These are phyloP conservation scores for Timandra comae DNA, from an alignment of 2,888 invertebrate genomes.

Conservation along the genomic window DNA sequence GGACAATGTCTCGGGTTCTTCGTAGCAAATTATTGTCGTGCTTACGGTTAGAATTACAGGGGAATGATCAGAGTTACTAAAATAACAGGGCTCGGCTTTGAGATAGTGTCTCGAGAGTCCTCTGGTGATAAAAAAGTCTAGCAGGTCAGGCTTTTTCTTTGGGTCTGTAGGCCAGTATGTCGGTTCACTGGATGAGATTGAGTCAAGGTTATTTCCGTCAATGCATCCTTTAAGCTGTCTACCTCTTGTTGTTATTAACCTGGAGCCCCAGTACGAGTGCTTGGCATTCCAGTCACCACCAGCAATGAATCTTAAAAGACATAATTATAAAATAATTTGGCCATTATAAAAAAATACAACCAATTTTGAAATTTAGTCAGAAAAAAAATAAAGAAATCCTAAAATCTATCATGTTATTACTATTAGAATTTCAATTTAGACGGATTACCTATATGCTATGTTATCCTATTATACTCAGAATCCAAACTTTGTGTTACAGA, in stretches of 20 bases:
- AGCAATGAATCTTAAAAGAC: not conserved
- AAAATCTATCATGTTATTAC: too few relatives aligned
- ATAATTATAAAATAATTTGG: too few relatives aligned
- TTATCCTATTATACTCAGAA: too few relatives aligned
- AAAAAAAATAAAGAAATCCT: too few relatives aligned
- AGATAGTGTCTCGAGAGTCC: conserved; percentile 5
- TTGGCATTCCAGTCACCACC: not conserved
- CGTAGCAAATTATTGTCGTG: not conserved
- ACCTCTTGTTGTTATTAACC: conserved; percentile 16
- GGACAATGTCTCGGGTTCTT: not conserved
- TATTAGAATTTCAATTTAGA: too few relatives aligned
- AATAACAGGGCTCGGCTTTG: conserved; percentile 1
- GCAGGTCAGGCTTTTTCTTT: conserved; percentile 12
- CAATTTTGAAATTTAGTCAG: too few relatives aligned
- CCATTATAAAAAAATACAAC: too few relatives aligned
- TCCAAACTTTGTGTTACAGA: too few relatives aligned
- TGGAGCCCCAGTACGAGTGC: not conserved
- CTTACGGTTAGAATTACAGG: conserved; percentile 6
- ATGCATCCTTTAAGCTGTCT: conserved; percentile 15
- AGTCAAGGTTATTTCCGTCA: conserved; percentile 7
- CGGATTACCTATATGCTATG: too few relatives aligned
- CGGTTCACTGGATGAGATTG: conserved; percentile 17
- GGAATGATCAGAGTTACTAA: conserved; percentile 5
- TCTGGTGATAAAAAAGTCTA: conserved; percentile 9
- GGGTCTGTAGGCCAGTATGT: conserved; percentile 15